phyloP scores from a whole-genome alignment of 2,797 vertebrate genomes.

The Petrocephalus schoutedeni region DNA sequence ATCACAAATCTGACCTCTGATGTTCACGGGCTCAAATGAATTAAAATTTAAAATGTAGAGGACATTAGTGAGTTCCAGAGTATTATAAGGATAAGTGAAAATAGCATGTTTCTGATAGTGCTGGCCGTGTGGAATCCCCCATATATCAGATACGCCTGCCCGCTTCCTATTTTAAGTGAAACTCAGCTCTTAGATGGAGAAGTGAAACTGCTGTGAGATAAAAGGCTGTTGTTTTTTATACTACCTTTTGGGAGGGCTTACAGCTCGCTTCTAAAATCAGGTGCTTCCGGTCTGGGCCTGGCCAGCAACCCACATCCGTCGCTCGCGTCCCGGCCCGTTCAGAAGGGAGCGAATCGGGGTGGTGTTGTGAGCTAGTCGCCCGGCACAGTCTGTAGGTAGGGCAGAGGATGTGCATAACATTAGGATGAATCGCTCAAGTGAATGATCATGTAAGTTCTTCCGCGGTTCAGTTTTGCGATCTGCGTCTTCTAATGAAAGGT shows the following conservation, averaged over 20 bases:
- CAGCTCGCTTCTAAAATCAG: not conserved
- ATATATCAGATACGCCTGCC: not conserved
- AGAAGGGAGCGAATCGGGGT: not conserved
- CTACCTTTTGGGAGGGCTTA: not conserved
- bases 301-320: not conserved
- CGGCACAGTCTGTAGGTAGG: not conserved
- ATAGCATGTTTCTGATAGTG: not conserved
- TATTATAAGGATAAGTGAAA: not conserved
- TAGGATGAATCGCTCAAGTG: not conserved
- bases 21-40: not conserved
- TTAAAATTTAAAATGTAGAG: not conserved
- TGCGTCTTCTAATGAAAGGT: not conserved
- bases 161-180: constrained; percentile 7
- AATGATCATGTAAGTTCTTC: not conserved
- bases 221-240: not conserved
- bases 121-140: not conserved
- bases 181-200: not conserved
- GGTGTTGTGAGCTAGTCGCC: not conserved
- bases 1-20: not conserved
- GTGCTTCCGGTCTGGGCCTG: not conserved
- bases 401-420: not conserved
- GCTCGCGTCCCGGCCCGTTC: not conserved
- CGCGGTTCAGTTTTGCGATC: not conserved
- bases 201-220: not conserved
- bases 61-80: not conserved